Conservation (phyloP, 2,888 invertebrate genomes). For the Scaptomyza polygonia region DNA sequence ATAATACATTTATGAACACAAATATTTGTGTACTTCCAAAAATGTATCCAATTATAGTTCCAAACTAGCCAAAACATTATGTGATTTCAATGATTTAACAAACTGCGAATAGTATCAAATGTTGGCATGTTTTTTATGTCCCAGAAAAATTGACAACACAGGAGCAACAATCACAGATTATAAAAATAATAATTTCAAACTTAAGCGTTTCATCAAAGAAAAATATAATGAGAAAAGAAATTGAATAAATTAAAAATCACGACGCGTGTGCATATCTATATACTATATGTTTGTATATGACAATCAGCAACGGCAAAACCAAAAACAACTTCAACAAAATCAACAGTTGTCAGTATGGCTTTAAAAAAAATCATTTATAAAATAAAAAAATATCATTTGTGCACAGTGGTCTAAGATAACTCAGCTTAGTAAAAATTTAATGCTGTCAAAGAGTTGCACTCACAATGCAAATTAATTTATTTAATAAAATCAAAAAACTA, state of each 20-base stretch:
- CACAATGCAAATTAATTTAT: neutral
- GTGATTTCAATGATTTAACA: slow-evolving; percentile 45
- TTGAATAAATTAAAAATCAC: slow-evolving; percentile 71
- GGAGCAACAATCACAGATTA: slow-evolving; percentile 18
- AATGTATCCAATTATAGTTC: slow-evolving; percentile 34
- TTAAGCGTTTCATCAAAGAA: slow-evolving; percentile 44
- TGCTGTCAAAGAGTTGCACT: neutral
- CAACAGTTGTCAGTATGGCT: slow-evolving; percentile 43
- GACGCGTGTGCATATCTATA: slow-evolving; percentile 62
- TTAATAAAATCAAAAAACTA: no score
- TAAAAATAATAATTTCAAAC: slow-evolving; percentile 55
- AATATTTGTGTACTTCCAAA: neutral
- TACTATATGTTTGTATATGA: slow-evolving; percentile 43
- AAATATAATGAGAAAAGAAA: slow-evolving; percentile 40
- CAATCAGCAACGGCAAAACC: slow-evolving; percentile 48
- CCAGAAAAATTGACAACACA: slow-evolving; percentile 13
- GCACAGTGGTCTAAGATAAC: slow-evolving; percentile 58
- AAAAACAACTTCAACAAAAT: slow-evolving; percentile 15
- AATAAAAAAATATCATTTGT: slow-evolving; percentile 48
- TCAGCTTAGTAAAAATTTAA: neutral
- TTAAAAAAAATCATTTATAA: slow-evolving; percentile 23
- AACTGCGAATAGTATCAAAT: slow-evolving; percentile 41
- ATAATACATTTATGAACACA: slow-evolving; percentile 10
- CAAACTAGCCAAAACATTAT: slow-evolving; percentile 22
- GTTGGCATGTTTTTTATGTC: slow-evolving; percentile 50